Percentiles rank a stretch among this genome's conserved stretches.
phyloP scores from a whole-genome alignment of 1,140 invertebrate genomes.

The Drosophila nigromelanica region DNA sequence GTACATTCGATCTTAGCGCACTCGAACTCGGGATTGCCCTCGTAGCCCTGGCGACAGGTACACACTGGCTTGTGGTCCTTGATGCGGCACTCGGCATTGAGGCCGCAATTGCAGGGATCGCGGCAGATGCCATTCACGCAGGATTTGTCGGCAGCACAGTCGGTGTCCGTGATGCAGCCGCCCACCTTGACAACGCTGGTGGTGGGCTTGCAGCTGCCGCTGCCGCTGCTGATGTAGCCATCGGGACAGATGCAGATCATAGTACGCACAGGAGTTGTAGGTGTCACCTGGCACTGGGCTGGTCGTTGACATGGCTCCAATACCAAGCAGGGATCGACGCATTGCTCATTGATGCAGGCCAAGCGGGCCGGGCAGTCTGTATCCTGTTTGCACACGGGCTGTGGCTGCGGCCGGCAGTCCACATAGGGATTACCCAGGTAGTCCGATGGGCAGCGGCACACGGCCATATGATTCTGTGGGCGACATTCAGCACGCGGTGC shows the following conservation, averaged over 20 bases:
- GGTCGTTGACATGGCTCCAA: conserved; percentile 92
- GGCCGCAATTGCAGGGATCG: conserved; percentile 92
- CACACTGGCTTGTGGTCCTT: conserved; percentile 93
- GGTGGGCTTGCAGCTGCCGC: conserved; percentile 90
- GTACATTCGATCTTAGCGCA: conserved; percentile 90
- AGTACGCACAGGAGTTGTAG: conserved; percentile 92
- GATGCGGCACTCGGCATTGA: conserved; percentile 91
- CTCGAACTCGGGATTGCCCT: conserved; percentile 91
- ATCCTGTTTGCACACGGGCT: conserved; percentile 91
- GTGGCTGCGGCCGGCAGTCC: conserved; percentile 88
- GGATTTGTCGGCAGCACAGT: conserved; percentile 90
- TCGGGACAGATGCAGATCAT: conserved; percentile 95
- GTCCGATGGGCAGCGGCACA: conserved; percentile 91
- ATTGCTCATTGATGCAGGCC: conserved; percentile 92
- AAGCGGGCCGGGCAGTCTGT: conserved; percentile 91
- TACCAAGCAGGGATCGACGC: conserved; percentile 91
- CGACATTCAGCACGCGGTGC: conserved; percentile 90
- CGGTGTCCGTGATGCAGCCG: conserved; percentile 90
- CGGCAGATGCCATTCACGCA: conserved; percentile 92
- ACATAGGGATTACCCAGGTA: conserved; percentile 92
- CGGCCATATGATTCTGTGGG: conserved; percentile 91
- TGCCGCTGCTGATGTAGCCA: conserved; percentile 93
- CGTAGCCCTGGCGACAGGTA: conserved; percentile 91
- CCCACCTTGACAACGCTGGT: conserved; percentile 87
- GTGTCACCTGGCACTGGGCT: conserved; percentile 91